Base-by-base conservation (phyloP, 2,113 vertebrate species). In the Actenoides hombroni region DNA sequence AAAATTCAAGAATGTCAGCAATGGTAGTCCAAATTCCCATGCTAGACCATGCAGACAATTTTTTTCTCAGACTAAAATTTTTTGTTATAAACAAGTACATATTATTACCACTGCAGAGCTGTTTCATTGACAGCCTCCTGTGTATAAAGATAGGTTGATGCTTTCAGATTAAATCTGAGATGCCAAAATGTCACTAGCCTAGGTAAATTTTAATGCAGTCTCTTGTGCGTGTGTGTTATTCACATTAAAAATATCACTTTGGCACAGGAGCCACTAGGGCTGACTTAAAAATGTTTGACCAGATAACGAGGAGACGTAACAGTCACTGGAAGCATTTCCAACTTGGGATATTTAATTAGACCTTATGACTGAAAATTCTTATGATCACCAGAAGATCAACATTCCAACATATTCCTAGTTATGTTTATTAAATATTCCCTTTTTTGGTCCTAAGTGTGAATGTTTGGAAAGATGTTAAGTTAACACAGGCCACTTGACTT, bases 391-490 rank as follows among this genome's bases (percentile, higher is more conserved):
- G 56, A 63, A 91, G 91, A 94, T 86, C 94, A 90, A 77, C 87
- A 96, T 96, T 96, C 94, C 87, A 92, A 75, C 56, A 80, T 95
- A 96, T 88, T 96, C 75, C 56, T 83, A 33, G 78, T 94, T 81
- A 60, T 88, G 78, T 86, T 94, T 96, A 88, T 94, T 86, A 94
- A 90, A 87, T 92, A 91, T 94, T 96, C 88, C 95, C 94, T 91
- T 97, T 97, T 97, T 96, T 93, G 95, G 95, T 92, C 83, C 69
- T 96, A 73, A 86, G 80, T 83, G 88, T 85, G 77, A 93, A 91
- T 67, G 74, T 82, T 95, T 95, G 74, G 53, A 88, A 97, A 92
- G 91, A 92, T 73, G 69, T 63, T 94, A 48, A 81, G 57, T 77
- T 93, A 92, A 96, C 91, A 56, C 83, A 94, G 97, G 53, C 78